phyloP scores from a whole-genome alignment of 2,113 vertebrate genomes.

The Eptesicus fuscus region DNA sequence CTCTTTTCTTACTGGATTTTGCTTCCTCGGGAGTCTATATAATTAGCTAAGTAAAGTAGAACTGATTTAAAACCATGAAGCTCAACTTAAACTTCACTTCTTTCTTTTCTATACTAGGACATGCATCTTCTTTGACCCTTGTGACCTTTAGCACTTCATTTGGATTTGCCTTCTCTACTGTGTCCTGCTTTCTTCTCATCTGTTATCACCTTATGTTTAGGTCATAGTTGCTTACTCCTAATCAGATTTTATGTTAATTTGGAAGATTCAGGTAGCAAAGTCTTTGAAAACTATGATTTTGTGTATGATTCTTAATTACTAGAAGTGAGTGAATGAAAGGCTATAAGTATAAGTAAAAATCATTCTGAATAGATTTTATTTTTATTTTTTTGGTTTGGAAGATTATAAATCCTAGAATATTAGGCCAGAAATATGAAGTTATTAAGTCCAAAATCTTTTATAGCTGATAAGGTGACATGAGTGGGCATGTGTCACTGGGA shows the following conservation, averaged over 20 bases:
- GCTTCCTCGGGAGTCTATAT: neutral
- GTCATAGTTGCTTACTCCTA: neutral
- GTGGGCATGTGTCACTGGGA: neutral
- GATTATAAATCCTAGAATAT: neutral
- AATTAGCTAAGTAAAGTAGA: neutral
- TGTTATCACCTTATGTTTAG: neutral
- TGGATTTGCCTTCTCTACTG: neutral
- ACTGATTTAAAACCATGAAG: neutral
- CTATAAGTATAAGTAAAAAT: neutral
- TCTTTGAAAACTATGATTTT: neutral
- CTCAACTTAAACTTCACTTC: neutral
- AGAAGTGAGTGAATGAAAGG: neutral
- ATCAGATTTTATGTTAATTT: neutral
- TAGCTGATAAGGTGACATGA: neutral
- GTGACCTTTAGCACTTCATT: neutral
- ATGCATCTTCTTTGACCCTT: neutral
- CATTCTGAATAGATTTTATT: neutral
- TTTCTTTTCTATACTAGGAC: neutral
- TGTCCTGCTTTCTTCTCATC: neutral
- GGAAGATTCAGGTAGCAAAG: neutral
- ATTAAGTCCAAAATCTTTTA: neutral
- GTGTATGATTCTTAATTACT: neutral
- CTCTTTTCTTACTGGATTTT: neutral
- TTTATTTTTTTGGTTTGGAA: neutral
- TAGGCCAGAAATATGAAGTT: neutral